Conservation (phyloP, 2,113 vertebrate genomes). For the Antechinus flavipes region DNA sequence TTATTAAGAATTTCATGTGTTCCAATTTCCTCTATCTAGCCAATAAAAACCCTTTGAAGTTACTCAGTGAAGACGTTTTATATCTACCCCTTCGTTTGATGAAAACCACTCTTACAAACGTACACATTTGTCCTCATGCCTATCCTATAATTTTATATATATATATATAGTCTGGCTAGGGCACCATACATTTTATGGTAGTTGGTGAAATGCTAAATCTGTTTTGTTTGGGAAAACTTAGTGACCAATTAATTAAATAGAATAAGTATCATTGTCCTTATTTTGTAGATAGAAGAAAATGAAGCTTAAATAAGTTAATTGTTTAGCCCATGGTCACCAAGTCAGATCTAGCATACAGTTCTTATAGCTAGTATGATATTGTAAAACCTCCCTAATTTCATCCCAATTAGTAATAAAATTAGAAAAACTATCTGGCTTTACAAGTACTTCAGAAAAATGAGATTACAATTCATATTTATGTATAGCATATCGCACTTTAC, state of each 20-base stretch:
- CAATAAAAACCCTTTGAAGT: conserved; percentile 50
- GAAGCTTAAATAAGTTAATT: neutral
- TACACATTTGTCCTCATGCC: conserved; percentile 40
- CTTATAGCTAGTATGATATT: neutral
- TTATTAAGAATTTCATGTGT: conserved; percentile 29
- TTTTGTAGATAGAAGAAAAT: neutral
- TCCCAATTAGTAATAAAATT: neutral
- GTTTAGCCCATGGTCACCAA: neutral
- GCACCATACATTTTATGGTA: conserved; percentile 21
- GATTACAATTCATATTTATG: neutral
- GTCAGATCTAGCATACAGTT: neutral
- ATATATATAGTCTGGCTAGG: neutral
- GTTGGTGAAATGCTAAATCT: neutral
- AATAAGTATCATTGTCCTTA: neutral
- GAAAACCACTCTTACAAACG: conserved; percentile 24
- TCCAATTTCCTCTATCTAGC: neutral
- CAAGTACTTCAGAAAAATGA: neutral
- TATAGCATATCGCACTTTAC: neutral
- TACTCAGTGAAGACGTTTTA: neutral
- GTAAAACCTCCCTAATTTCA: neutral
- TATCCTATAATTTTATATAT: neutral
- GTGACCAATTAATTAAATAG: neutral
- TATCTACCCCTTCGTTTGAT: conserved; percentile 44
- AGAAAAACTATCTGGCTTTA: neutral
- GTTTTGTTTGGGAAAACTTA: neutral